Conservation (phyloP, 2,113 vertebrate species). For the Alligator sinensis region DNA sequence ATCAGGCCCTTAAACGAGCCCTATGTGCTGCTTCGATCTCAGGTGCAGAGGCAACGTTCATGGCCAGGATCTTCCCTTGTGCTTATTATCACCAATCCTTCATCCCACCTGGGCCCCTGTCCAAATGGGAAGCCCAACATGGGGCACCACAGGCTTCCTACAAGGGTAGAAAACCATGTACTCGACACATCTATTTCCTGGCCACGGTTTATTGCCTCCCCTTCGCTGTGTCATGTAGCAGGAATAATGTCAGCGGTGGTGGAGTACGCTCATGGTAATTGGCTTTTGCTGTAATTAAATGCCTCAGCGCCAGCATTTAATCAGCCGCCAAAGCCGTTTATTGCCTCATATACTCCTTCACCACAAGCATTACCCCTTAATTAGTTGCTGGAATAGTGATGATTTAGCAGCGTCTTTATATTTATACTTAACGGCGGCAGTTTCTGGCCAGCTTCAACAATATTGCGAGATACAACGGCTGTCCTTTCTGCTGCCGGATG, state of each 20-base stretch:
- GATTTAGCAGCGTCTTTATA: slow-evolving; percentile 75
- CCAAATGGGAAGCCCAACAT: background rate
- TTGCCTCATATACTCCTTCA: slow-evolving; percentile 71
- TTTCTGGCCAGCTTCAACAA: slow-evolving; percentile 67
- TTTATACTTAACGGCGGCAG: slow-evolving; percentile 74
- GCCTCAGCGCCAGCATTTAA: slow-evolving; percentile 67
- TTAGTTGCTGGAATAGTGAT: slow-evolving; percentile 79
- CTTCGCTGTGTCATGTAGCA: slow-evolving; percentile 6
- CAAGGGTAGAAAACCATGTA: background rate
- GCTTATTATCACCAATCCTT: background rate
- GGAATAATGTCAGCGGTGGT: slow-evolving; percentile 11
- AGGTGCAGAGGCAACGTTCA: too few relatives aligned
- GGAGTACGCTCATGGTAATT: slow-evolving; percentile 47
- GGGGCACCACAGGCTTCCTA: background rate
- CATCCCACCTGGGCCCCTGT: background rate
- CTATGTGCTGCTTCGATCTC: background rate
- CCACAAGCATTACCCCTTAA: slow-evolving; percentile 74
- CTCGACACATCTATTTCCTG: rapidly evolving
- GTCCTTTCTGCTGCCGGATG: slow-evolving; percentile 33
- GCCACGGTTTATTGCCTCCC: slow-evolving; percentile 11
- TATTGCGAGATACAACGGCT: slow-evolving; percentile 68
- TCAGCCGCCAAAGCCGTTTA: slow-evolving; percentile 77
- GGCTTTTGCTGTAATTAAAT: slow-evolving; percentile 73
- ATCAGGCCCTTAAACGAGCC: background rate
- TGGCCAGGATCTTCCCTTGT: background rate